phyloP scores from a whole-genome alignment of 2,113 vertebrate genomes.

The Brienomyrus brachyistius region DNA sequence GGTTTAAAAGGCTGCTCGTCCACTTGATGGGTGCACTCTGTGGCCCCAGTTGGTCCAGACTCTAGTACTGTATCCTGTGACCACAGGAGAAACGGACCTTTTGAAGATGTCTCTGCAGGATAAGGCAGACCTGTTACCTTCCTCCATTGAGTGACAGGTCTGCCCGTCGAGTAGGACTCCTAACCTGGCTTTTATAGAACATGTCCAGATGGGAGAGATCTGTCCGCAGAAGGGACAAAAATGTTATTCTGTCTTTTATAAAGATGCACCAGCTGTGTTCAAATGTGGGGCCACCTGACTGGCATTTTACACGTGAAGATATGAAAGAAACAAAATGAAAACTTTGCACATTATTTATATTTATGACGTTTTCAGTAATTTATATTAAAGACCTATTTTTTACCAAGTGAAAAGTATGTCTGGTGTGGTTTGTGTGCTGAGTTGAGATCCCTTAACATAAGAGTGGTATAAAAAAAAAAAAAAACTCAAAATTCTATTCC shows the following conservation, averaged over 20 bases:
- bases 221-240: slow-evolving; percentile 27
- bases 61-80: not conserved
- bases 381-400: slow-evolving; percentile 99
- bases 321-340: slow-evolving; percentile 43
- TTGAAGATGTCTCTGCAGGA: not conserved
- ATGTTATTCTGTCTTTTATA: slow-evolving; percentile 77
- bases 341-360: slow-evolving; percentile 99
- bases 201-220: slow-evolving; percentile 8
- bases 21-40: not conserved
- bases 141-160: not conserved
- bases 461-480: not conserved
- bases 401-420: slow-evolving; percentile 52
- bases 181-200: slow-evolving; percentile 2
- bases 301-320: slow-evolving; percentile 72
- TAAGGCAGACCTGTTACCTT: not conserved
- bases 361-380: slow-evolving; percentile 85
- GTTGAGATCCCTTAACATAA: not conserved
- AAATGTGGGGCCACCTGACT: slow-evolving; percentile 64
- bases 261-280: slow-evolving; percentile 63
- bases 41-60: not conserved
- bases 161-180: slow-evolving; percentile 27
- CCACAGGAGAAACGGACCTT: not conserved
- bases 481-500: too few species aligned
- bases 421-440: slow-evolving; percentile 26
- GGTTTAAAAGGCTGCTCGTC: not conserved